Evolutionary conservation across 2,113 vertebrate genomes (phyloP).

Genomic region (Delphinus delphis): DNA sequence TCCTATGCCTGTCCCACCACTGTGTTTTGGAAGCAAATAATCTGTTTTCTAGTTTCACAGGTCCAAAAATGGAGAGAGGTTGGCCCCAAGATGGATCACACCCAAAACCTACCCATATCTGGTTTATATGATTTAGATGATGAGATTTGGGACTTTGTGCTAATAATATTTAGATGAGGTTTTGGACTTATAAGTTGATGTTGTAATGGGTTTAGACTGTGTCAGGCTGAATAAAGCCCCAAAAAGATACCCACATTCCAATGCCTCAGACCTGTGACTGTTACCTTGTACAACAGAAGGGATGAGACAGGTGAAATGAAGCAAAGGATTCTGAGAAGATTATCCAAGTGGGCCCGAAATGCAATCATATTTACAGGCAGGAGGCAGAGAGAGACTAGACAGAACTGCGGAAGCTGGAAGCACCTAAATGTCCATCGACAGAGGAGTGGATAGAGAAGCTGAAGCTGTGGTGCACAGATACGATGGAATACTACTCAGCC

Average conservation of each 20-base stretch:
- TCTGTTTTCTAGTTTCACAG: neutral
- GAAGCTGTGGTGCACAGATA: neutral
- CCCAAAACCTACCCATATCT: neutral
- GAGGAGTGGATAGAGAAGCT: neutral
- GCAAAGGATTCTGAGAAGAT: neutral
- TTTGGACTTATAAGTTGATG: neutral
- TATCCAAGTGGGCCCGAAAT: neutral
- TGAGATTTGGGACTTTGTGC: neutral
- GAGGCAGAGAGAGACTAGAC: neutral
- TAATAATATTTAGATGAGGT: neutral
- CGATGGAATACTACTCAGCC: neutral
- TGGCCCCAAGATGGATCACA: neutral
- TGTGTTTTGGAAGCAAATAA: neutral
- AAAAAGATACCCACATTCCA: neutral
- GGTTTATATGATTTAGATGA: neutral
- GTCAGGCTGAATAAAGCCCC: neutral
- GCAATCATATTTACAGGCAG: neutral
- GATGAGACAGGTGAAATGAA: neutral
- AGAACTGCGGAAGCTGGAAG: neutral
- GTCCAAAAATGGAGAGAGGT: neutral
- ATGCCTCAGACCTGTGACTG: neutral
- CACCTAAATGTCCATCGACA: neutral
- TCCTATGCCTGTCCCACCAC: neutral
- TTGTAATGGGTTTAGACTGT: neutral
- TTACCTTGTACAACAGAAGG: neutral